Conservation (phyloP, 2,113 vertebrate species). For the Paralichthys olivaceus region DNA sequence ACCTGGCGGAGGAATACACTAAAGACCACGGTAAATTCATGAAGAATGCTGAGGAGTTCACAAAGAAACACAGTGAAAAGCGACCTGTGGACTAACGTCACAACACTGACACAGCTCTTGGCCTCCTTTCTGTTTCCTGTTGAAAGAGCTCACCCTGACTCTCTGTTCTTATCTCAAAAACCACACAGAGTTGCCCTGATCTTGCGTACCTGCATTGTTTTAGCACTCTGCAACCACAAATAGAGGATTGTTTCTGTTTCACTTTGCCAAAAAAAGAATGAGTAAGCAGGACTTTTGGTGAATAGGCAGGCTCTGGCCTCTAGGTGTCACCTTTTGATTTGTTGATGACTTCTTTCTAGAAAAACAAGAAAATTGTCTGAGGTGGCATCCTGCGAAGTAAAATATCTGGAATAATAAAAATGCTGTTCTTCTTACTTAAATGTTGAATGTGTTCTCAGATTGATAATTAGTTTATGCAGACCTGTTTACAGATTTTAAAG, state of each 20-base stretch:
- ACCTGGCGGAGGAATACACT: constrained; percentile 98
- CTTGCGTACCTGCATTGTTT: constrained; percentile 48
- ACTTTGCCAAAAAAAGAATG: constrained; percentile 83
- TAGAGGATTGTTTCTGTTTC: constrained; percentile 81
- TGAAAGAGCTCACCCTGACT: constrained; percentile 28
- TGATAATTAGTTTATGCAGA: constrained; percentile 37
- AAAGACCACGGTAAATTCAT: constrained; percentile 98
- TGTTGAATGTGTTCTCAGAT: constrained; percentile 47
- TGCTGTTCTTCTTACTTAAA: constrained; percentile 48
- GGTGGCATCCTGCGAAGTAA: constrained; percentile 40
- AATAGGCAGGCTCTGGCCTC: constrained; percentile 78
- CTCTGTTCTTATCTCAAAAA: constrained; percentile 10
- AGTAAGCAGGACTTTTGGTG: constrained; percentile 86
- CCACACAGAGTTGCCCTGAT: constrained; percentile 46
- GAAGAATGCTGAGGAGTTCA: constrained; percentile 99
- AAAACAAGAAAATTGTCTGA: constrained; percentile 37
- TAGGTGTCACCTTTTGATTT: constrained; percentile 87
- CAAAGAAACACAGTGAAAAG: constrained; percentile 99
- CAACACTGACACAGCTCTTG: background rate
- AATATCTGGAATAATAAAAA: constrained; percentile 18
- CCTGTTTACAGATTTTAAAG: constrained; percentile 44
- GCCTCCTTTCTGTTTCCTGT: constrained; percentile 33
- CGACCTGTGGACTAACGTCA: constrained; percentile 94
- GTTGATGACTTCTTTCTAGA: constrained; percentile 85
- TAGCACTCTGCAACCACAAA: constrained; percentile 75